A percentile compares a stretch with the other conserved stretches of the same genome.
Conservation (phyloP, 2,113 vertebrate species). For the Ptilorrhoa leucosticta region DNA sequence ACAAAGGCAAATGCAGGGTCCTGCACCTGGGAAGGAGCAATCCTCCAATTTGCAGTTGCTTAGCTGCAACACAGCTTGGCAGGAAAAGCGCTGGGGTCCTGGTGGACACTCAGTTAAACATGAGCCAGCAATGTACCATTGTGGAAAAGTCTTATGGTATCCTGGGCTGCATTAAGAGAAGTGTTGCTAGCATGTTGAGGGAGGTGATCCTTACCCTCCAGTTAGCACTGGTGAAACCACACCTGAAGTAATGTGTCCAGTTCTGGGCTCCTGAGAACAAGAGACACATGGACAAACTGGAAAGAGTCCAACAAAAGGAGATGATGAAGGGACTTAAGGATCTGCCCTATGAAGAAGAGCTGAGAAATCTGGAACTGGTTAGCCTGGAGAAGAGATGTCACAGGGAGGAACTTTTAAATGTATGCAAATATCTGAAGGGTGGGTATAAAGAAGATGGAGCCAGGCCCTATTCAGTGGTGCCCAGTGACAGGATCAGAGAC, state of each 20-base stretch:
- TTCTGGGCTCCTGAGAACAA: background rate
- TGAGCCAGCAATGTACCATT: background rate
- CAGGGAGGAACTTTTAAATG: background rate
- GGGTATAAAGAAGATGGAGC: background rate
- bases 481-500: background rate
- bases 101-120: background rate
- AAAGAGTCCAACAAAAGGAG: background rate
- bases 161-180: background rate
- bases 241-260: background rate
- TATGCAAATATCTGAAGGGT: background rate
- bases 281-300: background rate
- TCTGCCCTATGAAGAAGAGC: background rate
- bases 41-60: background rate
- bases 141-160: background rate
- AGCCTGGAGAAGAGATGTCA: background rate
- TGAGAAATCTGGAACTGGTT: background rate
- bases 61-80: accelerated
- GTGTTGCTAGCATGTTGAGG: background rate
- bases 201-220: background rate
- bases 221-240: background rate
- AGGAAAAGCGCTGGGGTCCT: background rate
- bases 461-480: background rate
- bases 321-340: background rate
- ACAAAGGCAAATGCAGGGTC: background rate
- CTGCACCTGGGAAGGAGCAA: background rate